Base-by-base conservation (phyloP, 1,140 invertebrate species). In the Philopotamus ludificatus region DNA sequence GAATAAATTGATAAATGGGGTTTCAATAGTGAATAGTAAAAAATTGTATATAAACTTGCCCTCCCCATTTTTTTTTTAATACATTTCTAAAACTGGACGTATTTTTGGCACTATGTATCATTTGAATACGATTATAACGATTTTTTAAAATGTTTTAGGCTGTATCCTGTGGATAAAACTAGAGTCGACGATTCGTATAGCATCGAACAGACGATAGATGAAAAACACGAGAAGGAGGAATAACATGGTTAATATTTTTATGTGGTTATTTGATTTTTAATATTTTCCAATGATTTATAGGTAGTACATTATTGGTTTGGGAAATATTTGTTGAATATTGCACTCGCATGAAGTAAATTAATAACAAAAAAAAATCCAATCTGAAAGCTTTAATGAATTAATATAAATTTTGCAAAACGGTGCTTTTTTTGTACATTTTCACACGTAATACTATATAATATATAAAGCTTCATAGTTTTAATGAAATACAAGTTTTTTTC, bases 101-200 rank as follows among this genome's bases (percentile, higher is more conserved):
- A n/a, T n/a, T n/a, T n/a, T n/a, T n/a, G n/a, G n/a, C n/a, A n/a
- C n/a, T n/a, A n/a, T n/a, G n/a, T n/a, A n/a, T n/a, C n/a, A 21
- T 57, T 10, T 55, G 1, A 55, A 2, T 4, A 39, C 42, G 15
- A 20, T 12, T n/a, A 2, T 23, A 21, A 18, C 28, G 63, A 42
- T 58, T 54, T 62, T 54, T 21, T 41, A 21, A 34, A 1, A n/a
- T 63, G 65, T 73, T 72, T 28, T 51, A 94, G 92, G 92, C 80
- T 98, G 20, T 98, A 98, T 76, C 95, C 95, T 21, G 95, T 98
- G 8, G 96, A 98, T 76, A 92, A 91, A 74, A 87, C 78, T 4
- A 85, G 96, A 67, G 80, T 88, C 12, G 95, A 97, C 76, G 90
- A 84, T 25, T 81, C 82, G 0, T 73, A 78, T 9, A 76, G 77